Percentiles rank a stretch among this genome's conserved stretches.
phyloP scores from a whole-genome alignment of 2,888 invertebrate species.

The Margaritifera margaritifera region DNA sequence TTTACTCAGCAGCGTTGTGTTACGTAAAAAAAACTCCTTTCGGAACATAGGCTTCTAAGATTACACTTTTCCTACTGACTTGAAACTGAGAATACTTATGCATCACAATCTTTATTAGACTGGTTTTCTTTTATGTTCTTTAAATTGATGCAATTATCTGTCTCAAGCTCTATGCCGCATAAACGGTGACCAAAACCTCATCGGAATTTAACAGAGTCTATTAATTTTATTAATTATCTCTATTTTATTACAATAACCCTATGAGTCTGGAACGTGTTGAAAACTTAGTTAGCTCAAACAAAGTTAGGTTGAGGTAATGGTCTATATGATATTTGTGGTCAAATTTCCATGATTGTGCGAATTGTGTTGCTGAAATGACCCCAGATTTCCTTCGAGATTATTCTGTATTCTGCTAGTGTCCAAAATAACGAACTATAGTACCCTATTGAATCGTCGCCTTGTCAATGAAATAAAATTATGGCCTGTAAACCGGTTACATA shows the following conservation, averaged over 20 bases:
- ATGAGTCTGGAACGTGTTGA: constrained; percentile 12
- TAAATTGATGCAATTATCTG: too few relatives aligned
- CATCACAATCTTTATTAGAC: too few relatives aligned
- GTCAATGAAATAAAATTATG: constrained; percentile 48
- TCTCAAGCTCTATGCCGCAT: too few relatives aligned
- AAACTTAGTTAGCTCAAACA: not conserved
- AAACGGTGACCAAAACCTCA: not conserved
- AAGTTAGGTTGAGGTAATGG: not conserved
- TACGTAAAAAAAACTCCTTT: too few relatives aligned
- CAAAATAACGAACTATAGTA: constrained; percentile 29
- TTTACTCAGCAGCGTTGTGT: too few relatives aligned
- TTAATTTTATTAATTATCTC: constrained; percentile 39
- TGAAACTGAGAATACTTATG: too few relatives aligned
- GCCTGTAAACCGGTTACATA: constrained; percentile 36
- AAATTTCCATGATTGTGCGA: constrained; percentile 13
- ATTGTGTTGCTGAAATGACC: constrained; percentile 7
- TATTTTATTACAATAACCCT: not conserved
- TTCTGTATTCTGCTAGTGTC: constrained; percentile 35
- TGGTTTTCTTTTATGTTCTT: too few relatives aligned
- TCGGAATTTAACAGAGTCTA: constrained; percentile 22
- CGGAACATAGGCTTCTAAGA: too few relatives aligned
- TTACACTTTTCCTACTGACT: too few relatives aligned
- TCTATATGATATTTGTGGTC: not conserved
- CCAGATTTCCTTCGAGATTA: constrained; percentile 14
- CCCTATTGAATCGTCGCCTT: constrained; percentile 33